Conservation (phyloP, 2,797 vertebrate genomes). For the Paramormyrops hopkinsi region DNA sequence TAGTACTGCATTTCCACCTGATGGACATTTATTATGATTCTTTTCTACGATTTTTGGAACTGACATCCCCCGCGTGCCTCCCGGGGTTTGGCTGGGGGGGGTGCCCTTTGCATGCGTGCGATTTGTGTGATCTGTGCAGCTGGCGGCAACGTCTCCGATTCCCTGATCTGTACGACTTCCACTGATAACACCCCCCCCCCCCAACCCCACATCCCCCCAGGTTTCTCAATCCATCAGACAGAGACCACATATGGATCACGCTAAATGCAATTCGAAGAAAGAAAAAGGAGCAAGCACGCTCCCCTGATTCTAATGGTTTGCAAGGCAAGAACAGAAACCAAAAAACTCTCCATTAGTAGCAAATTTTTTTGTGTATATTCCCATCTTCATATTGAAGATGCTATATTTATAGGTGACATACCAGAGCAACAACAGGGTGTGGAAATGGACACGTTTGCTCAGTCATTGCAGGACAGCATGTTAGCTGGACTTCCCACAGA, state of each 20-base stretch:
- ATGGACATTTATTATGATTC: conserved; percentile 21
- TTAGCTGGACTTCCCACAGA: background rate
- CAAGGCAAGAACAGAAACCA: conserved; percentile 28
- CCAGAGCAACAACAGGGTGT: conserved; percentile 35
- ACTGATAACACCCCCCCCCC: background rate
- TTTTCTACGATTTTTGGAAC: conserved; percentile 32
- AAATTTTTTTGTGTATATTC: conserved; percentile 46
- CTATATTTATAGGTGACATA: conserved; percentile 60
- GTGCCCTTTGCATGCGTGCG: conserved; percentile 52
- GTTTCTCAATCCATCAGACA: background rate
- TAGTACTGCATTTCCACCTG: conserved; percentile 32
- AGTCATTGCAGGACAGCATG: background rate
- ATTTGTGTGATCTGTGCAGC: conserved; percentile 59
- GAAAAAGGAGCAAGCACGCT: background rate
- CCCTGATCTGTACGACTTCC: background rate
- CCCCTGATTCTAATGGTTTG: conserved; percentile 24
- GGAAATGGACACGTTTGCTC: background rate
- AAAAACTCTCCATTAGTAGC: conserved; percentile 42
- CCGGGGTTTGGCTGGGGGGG: conserved; percentile 58
- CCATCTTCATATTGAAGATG: conserved; percentile 83
- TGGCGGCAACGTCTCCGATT: conserved; percentile 17
- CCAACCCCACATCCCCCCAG: background rate
- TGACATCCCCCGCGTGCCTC: conserved; percentile 41
- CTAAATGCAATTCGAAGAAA: conserved; percentile 28
- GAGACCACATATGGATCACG: conserved; percentile 30